These are phyloP conservation scores for Hypotaenidia okinawae DNA, from an alignment of 2,797 vertebrate genomes.

Conservation along the genomic window DNA sequence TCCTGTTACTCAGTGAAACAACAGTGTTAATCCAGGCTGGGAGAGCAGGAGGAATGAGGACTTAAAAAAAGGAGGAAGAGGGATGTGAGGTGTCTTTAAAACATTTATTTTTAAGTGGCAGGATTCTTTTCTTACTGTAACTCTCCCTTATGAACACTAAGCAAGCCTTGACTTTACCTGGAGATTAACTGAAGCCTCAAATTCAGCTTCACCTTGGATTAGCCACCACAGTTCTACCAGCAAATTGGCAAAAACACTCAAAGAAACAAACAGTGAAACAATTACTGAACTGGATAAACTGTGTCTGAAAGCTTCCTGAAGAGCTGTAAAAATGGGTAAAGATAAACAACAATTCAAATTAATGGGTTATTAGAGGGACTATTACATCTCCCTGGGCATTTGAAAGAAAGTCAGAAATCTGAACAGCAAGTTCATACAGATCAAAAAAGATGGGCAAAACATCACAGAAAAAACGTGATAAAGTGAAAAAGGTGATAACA, in stretches of 20 bases:
- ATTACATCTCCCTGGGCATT: neutral
- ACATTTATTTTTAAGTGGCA: neutral
- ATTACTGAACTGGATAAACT: neutral
- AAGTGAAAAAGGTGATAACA: neutral
- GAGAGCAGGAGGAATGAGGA: neutral
- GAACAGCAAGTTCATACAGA: neutral
- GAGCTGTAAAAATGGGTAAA: neutral
- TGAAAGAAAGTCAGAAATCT: neutral
- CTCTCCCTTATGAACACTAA: neutral
- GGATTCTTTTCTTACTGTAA: neutral
- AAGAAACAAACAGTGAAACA: neutral
- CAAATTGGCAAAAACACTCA: neutral
- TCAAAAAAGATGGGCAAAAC: neutral
- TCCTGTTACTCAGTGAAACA: neutral
- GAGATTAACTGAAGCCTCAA: neutral
- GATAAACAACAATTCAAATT: neutral
- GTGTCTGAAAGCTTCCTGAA: neutral
- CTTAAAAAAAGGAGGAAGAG: neutral
- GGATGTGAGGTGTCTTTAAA: rapidly evolving
- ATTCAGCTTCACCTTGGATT: neutral
- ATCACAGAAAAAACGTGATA: neutral
- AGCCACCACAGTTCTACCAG: neutral
- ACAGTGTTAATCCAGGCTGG: neutral
- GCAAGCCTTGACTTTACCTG: neutral
- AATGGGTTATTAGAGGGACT: neutral